A percentile compares a stretch with the other conserved stretches of the same genome.
These are phyloP conservation scores for Parochlus steinenii DNA, from an alignment of 2,888 invertebrate species.

Conservation along the genomic window DNA sequence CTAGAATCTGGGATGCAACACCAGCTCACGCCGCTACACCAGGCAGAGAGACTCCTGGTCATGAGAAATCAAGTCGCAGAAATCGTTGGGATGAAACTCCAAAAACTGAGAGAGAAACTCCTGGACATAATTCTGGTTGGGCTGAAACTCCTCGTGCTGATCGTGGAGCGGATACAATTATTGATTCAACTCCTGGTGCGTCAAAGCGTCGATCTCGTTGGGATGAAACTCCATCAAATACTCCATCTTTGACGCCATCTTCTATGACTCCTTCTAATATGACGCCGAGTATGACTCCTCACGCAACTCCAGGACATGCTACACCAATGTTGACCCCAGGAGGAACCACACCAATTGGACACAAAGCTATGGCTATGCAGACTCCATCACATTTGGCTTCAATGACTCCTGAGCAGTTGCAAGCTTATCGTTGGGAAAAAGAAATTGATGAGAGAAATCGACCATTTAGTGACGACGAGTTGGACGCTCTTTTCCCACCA, in stretches of 20 bases:
- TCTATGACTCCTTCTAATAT: conserved; percentile 50
- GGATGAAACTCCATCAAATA: conserved; percentile 96
- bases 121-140: conserved; percentile 94
- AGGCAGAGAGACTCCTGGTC: conserved; percentile 68
- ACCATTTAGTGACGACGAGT: conserved; percentile 90
- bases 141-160: conserved; percentile 97
- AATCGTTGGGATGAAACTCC: conserved; percentile 99
- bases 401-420: conserved; percentile 98
- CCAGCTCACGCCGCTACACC: conserved; percentile 83
- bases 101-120: conserved; percentile 92
- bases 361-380: conserved; percentile 97
- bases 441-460: conserved; percentile 97
- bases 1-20: conserved; percentile 93
- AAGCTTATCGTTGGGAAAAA: conserved; percentile 94
- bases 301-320: conserved; percentile 52
- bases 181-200: conserved; percentile 83
- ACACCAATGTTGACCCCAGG: conserved; percentile 64
- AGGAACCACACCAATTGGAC: conserved; percentile 72
- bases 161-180: conserved; percentile 51
- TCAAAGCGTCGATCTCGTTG: conserved; percentile 93
- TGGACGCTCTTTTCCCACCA: conserved; percentile 94
- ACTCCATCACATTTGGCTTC: conserved; percentile 90
- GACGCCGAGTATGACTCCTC: conserved; percentile 57
- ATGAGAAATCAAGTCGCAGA: conserved; percentile 58
- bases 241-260: conserved; percentile 53